These are phyloP conservation scores for Gallinago paraguaiae DNA, from an alignment of 2,113 vertebrate species.

Conservation along the genomic window DNA sequence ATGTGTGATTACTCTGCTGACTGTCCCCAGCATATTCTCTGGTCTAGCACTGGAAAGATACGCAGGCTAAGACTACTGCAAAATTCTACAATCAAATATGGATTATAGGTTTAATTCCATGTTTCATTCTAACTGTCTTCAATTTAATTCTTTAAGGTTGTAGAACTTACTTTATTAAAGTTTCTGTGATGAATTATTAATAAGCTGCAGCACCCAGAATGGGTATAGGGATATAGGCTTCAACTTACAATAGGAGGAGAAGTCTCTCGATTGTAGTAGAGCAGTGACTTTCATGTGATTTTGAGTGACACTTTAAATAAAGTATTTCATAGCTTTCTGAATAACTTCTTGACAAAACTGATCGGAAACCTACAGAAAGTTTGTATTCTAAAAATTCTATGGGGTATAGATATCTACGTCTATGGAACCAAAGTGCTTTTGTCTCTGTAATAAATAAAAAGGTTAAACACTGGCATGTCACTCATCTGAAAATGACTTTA, in stretches of 20 bases:
- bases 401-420: neutral
- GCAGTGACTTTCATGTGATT: neutral
- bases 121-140: neutral
- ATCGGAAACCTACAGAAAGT: neutral
- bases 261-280: neutral
- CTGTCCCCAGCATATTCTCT: neutral
- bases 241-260: neutral
- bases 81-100: neutral
- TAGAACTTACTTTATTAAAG: neutral
- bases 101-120: neutral
- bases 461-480: neutral
- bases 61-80: neutral
- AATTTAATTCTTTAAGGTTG: neutral
- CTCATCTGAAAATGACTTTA: neutral
- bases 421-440: neutral
- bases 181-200: neutral
- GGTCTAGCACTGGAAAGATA: neutral
- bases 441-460: neutral
- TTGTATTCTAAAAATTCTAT: neutral
- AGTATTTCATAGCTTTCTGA: neutral
- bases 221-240: neutral
- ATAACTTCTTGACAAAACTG: slow-evolving; percentile 2
- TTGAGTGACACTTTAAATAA: neutral
- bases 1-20: neutral
- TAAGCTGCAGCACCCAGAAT: neutral